A percentile compares a stretch with the other conserved stretches of the same genome.
Evolutionary conservation across 92 coral and sea anemone species (phyloP).

Genomic region (Metridium senile): DNA sequence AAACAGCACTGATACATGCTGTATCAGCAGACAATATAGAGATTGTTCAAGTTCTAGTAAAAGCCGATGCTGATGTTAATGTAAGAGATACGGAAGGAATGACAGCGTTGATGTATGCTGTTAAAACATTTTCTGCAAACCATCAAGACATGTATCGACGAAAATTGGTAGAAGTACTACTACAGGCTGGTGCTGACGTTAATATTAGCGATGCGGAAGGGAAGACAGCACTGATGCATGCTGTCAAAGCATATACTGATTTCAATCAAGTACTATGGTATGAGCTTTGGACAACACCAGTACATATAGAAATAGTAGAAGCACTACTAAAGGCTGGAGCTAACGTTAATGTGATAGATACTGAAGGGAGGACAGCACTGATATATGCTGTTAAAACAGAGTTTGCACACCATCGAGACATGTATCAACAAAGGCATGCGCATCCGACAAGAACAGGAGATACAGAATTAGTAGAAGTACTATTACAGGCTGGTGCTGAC

Average conservation of each 20-base stretch:
- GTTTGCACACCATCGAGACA: neutral
- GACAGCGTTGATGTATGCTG: conserved; percentile 19
- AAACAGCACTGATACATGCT: conserved; percentile 8
- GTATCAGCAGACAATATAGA: neutral
- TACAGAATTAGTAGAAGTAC: neutral
- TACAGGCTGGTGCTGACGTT: conserved; percentile 12
- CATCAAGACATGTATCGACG: too few species aligned
- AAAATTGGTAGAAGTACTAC: neutral
- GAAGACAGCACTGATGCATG: neutral
- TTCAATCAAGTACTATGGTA: too few species aligned
- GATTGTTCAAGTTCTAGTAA: neutral
- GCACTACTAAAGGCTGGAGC: neutral
- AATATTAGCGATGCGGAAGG: neutral
- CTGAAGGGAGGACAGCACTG: neutral
- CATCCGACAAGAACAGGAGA: neutral
- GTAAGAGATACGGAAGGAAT: neutral
- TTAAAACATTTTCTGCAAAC: too few species aligned
- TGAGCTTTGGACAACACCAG: neutral
- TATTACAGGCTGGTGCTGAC: neutral
- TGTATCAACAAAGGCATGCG: too few species aligned
- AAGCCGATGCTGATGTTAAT: neutral
- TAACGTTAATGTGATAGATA: neutral
- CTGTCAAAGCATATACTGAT: neutral
- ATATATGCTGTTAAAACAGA: conserved; percentile 3
- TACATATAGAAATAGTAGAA: neutral